Evolutionary conservation across 1,140 invertebrate species (phyloP).

Genomic region (Leptestheria dahalacensis): DNA sequence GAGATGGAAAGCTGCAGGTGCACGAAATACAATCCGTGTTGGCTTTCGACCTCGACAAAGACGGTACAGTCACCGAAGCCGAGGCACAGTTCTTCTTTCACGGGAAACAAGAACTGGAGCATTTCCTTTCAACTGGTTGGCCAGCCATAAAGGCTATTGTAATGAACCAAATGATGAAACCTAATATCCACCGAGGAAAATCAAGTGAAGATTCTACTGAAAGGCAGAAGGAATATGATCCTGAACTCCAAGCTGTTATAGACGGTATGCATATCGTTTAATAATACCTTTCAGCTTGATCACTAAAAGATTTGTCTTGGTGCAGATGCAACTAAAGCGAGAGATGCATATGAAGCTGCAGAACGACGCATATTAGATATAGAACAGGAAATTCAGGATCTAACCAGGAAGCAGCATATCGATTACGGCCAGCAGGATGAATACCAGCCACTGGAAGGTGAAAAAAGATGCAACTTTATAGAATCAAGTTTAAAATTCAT

Average conservation of each 20-base stretch:
- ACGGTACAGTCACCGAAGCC: slow-evolving; percentile 72
- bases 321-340: slow-evolving; percentile 57
- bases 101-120: slow-evolving; percentile 49
- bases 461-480: no score
- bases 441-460: slow-evolving; percentile 67
- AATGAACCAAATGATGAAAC: slow-evolving; percentile 35
- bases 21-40: slow-evolving; percentile 56
- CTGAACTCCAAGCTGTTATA: slow-evolving; percentile 70
- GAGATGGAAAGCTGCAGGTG: slow-evolving; percentile 54
- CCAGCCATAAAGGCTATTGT: slow-evolving; percentile 58
- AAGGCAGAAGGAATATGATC: no score
- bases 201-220: no score
- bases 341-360: slow-evolving; percentile 57
- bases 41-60: slow-evolving; percentile 72
- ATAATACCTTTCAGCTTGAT: neutral
- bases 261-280: slow-evolving; percentile 32
- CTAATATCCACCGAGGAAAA: no score
- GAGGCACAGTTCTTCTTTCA: slow-evolving; percentile 68
- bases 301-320: slow-evolving; percentile 7
- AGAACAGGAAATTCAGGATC: slow-evolving; percentile 59
- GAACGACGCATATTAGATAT: slow-evolving; percentile 60
- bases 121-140: slow-evolving; percentile 55
- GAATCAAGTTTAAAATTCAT: no score
- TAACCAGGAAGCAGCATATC: slow-evolving; percentile 57
- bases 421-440: slow-evolving; percentile 86